phyloP scores from a whole-genome alignment of 2,797 vertebrate genomes.

The Euphonia xanthogaster region DNA sequence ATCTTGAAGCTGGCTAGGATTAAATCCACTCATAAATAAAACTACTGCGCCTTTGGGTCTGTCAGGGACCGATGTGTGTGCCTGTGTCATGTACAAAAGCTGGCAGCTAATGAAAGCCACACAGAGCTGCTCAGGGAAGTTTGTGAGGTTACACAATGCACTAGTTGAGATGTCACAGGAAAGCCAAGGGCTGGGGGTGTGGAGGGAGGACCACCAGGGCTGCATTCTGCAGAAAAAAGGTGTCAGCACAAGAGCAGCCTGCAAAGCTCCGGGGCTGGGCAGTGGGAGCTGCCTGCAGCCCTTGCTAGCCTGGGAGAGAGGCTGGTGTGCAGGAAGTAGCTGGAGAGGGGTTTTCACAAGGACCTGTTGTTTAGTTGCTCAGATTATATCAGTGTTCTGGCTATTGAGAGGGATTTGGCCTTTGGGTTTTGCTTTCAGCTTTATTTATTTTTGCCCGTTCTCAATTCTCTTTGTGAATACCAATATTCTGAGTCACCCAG shows the following conservation, averaged over 20 bases:
- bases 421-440: conserved; percentile 50
- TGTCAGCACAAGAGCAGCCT: not conserved
- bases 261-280: not conserved
- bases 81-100: not conserved
- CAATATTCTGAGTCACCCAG: conserved; percentile 55
- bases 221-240: not conserved
- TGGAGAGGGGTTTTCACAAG: conserved; percentile 22
- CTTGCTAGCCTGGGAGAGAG: rapidly evolving
- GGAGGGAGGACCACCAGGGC: not conserved
- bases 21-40: not conserved
- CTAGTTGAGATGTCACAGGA: not conserved
- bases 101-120: not conserved
- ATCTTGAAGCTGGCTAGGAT: not conserved
- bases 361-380: conserved; percentile 47
- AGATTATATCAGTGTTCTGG: conserved; percentile 54
- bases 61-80: not conserved
- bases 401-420: conserved; percentile 46
- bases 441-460: conserved; percentile 62
- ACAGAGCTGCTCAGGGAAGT: not conserved
- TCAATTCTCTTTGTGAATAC: conserved; percentile 55
- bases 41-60: not conserved
- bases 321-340: conserved; percentile 8
- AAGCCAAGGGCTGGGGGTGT: not conserved
- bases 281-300: not conserved
- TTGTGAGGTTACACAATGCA: not conserved